These are phyloP conservation scores for Spatulosminthurus flaviceps DNA, from an alignment of 2,888 invertebrate species.

Conservation along the genomic window DNA sequence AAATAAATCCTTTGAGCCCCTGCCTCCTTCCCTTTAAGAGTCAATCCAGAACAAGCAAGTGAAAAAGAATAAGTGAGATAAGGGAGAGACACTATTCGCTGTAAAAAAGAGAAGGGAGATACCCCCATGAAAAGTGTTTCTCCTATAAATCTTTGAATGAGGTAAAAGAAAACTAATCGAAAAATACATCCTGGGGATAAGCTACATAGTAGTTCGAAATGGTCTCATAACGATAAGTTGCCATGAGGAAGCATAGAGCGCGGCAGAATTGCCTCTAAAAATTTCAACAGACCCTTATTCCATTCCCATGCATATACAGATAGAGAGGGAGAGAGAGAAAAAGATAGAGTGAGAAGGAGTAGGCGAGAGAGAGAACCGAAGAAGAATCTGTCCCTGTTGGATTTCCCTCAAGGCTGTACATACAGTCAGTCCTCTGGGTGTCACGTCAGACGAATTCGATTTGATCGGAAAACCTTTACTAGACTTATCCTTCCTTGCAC, in stretches of 20 bases:
- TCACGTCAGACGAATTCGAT: constrained; percentile 41
- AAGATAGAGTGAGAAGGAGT: not conserved
- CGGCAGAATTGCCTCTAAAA: constrained; percentile 40
- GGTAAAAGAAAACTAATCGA: constrained; percentile 28
- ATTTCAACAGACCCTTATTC: constrained; percentile 40
- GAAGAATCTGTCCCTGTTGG: not conserved
- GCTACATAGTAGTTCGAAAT: constrained; percentile 26
- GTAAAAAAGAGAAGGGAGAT: not conserved
- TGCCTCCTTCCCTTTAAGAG: constrained; percentile 9
- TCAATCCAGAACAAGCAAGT: not conserved
- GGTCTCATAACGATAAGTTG: constrained; percentile 28
- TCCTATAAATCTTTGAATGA: constrained; percentile 3
- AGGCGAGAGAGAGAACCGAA: not conserved
- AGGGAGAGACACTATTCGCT: not conserved
- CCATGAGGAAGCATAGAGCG: constrained; percentile 34
- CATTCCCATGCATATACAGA: not conserved
- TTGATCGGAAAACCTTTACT: constrained; percentile 37
- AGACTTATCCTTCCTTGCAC: not conserved
- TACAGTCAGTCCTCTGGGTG: constrained; percentile 33
- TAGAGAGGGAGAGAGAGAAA: not conserved
- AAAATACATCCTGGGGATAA: constrained; percentile 27
- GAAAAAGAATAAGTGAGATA: not conserved
- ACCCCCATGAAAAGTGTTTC: constrained; percentile 7
- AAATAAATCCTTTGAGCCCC: constrained; percentile 42
- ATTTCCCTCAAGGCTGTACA: constrained; percentile 32